Base-by-base conservation (phyloP, 2,888 invertebrate species). In the Caenorhabditis virilis region DNA sequence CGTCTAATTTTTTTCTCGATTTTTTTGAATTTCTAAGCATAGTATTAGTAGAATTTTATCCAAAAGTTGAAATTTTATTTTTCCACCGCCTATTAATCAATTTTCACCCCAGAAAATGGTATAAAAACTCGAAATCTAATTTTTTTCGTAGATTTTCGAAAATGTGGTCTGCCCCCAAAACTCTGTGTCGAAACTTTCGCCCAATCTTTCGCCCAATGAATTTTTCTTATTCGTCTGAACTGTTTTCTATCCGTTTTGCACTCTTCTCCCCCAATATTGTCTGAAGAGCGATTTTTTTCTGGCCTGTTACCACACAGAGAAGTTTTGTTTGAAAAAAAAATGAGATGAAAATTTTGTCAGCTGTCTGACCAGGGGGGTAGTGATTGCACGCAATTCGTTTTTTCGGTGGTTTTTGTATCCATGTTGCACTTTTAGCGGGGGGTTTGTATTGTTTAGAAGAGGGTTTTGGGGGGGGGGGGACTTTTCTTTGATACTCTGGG, bases 141-240 rank as follows among this genome's bases (percentile, higher is more conserved):
- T n/a, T n/a, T 38, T 60, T 59, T 59, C 61, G 61, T 47, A 18
- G 45, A 61, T 56, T 62, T 62, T 62, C 61, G 61, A 62, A 62
- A 56, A 62, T 55, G 50, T 15, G 55, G 48, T 62, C 55, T 61
- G 47, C 60, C n/a, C n/a, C n/a, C n/a, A n/a, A 30, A 49, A 56
- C 33, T 47, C 18, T 39, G 42, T 46, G n/a, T n/a, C n/a, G n/a
- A n/a, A 41, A 47, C 48, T 56, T 56, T 38, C 46, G 41, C 47
- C 50, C 47, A 51, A 55, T 43, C 47, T 52, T n/a, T 43, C 42
- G 7, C n/a, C n/a, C n/a, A n/a, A n/a, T n/a, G n/a, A n/a, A n/a
- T n/a, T n/a, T 42, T 42, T 42, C 25, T 42, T 53, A 43, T 23
- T 46, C 47, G 38, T 38, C 43, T 45, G 33, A 16, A 16, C 30